These are phyloP conservation scores for Coilia nasus DNA, from an alignment of 2,797 vertebrate species.

Conservation along the genomic window DNA sequence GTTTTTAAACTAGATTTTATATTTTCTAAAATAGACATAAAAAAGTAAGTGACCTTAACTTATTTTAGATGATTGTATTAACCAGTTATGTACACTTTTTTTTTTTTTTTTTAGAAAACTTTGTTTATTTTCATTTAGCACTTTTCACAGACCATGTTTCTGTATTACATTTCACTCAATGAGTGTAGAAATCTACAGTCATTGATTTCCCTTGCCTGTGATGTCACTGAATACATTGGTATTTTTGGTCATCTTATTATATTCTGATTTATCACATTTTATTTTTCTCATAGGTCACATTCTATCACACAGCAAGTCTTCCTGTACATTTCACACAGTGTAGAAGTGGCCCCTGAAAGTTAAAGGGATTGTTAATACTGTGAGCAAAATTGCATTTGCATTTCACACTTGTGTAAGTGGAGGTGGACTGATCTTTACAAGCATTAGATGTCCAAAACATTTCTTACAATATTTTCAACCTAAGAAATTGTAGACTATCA, in stretches of 20 bases:
- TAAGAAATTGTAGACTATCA: constrained; percentile 11
- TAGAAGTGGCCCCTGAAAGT: constrained; percentile 26
- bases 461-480: not conserved
- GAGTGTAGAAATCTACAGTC: too few species aligned
- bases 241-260: not conserved
- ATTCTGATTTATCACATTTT: constrained; percentile 43
- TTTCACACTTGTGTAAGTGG: constrained; percentile 30
- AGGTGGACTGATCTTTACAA: not conserved
- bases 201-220: not conserved
- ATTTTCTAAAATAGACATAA: constrained; percentile 37
- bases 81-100: constrained; percentile 13
- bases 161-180: not conserved
- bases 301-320: constrained; percentile 10
- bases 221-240: not conserved
- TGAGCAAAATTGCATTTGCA: constrained; percentile 42
- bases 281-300: constrained; percentile 52
- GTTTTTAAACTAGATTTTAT: constrained; percentile 24
- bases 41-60: constrained; percentile 44
- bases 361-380: constrained; percentile 45
- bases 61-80: constrained; percentile 44
- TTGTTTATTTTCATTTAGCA: constrained; percentile 25
- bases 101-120: not conserved
- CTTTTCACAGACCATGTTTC: constrained; percentile 17
- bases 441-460: constrained; percentile 1
- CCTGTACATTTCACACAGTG: constrained; percentile 12